Percentiles rank a stretch among this genome's conserved stretches.
phyloP scores from a whole-genome alignment of 2,113 vertebrate species.

The Leptosomus discolor region DNA sequence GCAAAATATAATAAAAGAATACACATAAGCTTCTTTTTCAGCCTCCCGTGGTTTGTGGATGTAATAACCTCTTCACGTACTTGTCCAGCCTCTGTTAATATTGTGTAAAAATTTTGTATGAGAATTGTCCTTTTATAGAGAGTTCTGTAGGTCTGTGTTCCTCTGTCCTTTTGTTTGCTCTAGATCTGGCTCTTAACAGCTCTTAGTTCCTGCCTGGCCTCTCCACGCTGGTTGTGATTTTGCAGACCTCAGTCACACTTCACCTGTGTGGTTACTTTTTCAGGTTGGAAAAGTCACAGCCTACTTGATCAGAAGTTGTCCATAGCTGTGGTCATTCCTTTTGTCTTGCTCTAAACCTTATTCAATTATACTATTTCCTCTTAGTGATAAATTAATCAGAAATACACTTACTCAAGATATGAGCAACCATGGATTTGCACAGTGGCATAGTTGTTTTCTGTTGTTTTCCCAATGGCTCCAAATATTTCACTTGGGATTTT shows the following conservation, averaged over 20 bases:
- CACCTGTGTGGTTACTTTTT: rapidly evolving
- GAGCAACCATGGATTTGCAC: not conserved
- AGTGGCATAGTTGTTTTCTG: not conserved
- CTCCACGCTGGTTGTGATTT: rapidly evolving
- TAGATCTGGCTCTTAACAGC: not conserved
- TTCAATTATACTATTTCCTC: rapidly evolving
- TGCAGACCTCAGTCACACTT: not conserved
- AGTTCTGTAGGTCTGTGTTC: not conserved
- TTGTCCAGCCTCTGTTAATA: not conserved
- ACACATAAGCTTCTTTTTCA: not conserved
- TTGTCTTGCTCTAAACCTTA: not conserved
- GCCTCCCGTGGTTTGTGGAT: not conserved
- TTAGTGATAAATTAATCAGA: not conserved
- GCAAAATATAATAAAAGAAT: not conserved
- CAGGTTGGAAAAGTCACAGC: not conserved
- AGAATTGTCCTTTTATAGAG: not conserved
- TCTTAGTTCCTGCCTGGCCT: not conserved
- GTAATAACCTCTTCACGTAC: not conserved
- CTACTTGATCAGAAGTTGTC: not conserved
- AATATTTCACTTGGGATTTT: not conserved
- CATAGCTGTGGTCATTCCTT: not conserved
- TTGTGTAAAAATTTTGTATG: not conserved
- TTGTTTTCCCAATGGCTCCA: not conserved
- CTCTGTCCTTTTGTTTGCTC: not conserved
- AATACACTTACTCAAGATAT: not conserved